Evolutionary conservation across 2,113 vertebrate genomes (phyloP).

Genomic region (Axis porcinus): DNA sequence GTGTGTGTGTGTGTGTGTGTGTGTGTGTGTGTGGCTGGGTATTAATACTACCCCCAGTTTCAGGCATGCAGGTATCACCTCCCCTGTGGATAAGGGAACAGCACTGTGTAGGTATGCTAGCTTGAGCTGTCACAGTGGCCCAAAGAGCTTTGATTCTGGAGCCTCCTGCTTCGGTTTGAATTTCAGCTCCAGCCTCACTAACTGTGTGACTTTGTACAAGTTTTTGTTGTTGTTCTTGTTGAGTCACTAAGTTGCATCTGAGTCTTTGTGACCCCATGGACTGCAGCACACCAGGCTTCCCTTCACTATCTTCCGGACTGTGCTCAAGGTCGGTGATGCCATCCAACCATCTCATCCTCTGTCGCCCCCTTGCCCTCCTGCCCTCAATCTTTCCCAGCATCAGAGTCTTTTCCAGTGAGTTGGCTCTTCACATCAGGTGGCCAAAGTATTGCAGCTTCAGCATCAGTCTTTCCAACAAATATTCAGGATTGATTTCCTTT

Average conservation of each 20-base stretch:
- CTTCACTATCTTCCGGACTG: neutral
- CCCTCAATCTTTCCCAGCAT: neutral
- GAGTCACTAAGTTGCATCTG: neutral
- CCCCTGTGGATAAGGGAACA: neutral
- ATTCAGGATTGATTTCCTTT: neutral
- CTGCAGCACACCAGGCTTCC: neutral
- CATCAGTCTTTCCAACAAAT: neutral
- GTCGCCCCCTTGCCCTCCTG: neutral
- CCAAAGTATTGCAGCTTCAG: neutral
- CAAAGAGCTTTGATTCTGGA: neutral
- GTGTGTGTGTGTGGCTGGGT: neutral
- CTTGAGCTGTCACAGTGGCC: neutral
- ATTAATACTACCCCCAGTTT: neutral
- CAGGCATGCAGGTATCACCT: neutral
- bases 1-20: neutral
- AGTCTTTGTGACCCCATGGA: neutral
- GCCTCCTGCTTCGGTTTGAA: neutral
- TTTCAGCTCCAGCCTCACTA: neutral
- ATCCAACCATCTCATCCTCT: neutral
- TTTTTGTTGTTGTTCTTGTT: neutral
- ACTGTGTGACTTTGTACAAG: neutral
- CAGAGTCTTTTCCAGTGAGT: neutral
- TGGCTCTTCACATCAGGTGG: neutral
- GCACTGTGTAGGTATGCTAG: no score
- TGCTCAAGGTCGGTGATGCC: neutral